These are phyloP conservation scores for Tauraco erythrolophus DNA, from an alignment of 2,113 vertebrate species.

Conservation along the genomic window DNA sequence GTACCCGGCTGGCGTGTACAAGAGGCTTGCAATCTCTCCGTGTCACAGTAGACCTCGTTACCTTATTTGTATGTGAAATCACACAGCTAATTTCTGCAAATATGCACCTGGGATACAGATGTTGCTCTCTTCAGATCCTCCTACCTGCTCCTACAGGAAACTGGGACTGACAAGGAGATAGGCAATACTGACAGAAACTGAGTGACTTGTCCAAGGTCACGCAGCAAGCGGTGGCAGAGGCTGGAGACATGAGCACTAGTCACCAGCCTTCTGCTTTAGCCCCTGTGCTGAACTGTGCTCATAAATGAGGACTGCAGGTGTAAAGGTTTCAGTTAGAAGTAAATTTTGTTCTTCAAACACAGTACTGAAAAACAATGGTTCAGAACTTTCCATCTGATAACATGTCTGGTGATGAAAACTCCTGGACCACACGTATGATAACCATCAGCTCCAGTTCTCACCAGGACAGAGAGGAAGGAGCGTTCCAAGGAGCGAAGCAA, in stretches of 20 bases:
- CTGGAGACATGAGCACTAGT: neutral
- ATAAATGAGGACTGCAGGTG: neutral
- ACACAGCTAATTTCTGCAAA: neutral
- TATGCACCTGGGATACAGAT: neutral
- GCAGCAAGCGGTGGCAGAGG: neutral
- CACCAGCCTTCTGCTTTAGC: neutral
- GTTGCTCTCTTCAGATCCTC: neutral
- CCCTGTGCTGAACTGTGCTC: no score
- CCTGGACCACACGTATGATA: accelerated
- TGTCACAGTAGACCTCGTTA: neutral
- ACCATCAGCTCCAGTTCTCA: neutral
- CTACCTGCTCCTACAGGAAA: neutral
- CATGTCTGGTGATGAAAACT: neutral
- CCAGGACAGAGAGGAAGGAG: neutral
- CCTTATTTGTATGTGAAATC: neutral
- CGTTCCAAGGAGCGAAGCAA: neutral
- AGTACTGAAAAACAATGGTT: neutral
- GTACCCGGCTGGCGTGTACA: neutral
- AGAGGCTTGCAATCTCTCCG: neutral
- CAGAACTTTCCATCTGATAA: neutral
- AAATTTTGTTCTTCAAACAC: neutral
- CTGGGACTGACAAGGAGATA: neutral
- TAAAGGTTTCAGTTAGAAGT: neutral
- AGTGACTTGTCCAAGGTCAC: neutral
- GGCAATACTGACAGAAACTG: neutral